These are phyloP conservation scores for Pogonognathellus flavescens DNA, from an alignment of 1,140 invertebrate genomes.

Conservation along the genomic window DNA sequence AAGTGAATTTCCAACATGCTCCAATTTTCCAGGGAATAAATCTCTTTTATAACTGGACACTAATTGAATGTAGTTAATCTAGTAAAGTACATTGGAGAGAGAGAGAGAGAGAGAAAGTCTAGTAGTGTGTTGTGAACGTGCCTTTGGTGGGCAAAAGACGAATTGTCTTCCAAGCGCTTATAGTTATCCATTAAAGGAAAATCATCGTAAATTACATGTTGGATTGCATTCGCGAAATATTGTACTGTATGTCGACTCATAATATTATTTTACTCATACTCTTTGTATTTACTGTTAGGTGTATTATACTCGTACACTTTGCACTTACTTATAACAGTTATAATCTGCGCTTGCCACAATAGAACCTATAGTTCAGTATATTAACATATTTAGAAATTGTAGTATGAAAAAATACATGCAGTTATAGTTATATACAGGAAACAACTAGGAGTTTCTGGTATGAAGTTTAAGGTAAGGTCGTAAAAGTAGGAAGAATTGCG, in stretches of 20 bases:
- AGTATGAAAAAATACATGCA: no score
- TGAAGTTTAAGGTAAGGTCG: no score
- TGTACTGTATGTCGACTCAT: slow-evolving; percentile 7
- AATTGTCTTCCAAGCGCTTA: slow-evolving; percentile 29
- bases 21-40: slow-evolving; percentile 43
- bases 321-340: not conserved
- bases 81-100: slow-evolving; percentile 31
- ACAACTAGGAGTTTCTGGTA: no score
- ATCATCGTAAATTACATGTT: slow-evolving; percentile 37
- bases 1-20: slow-evolving; percentile 45
- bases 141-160: slow-evolving; percentile 39
- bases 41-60: slow-evolving; percentile 50
- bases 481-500: no score
- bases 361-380: no score
- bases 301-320: not conserved
- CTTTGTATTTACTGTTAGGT: not conserved
- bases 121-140: not conserved
- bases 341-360: no score
- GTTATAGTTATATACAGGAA: no score
- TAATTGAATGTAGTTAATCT: slow-evolving; percentile 49
- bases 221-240: slow-evolving; percentile 7
- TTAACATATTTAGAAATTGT: no score
- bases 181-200: slow-evolving; percentile 35
- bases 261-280: not conserved
- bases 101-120: not conserved